These are phyloP conservation scores for Heterotis niloticus DNA, from an alignment of 2,113 vertebrate genomes.

Conservation along the genomic window DNA sequence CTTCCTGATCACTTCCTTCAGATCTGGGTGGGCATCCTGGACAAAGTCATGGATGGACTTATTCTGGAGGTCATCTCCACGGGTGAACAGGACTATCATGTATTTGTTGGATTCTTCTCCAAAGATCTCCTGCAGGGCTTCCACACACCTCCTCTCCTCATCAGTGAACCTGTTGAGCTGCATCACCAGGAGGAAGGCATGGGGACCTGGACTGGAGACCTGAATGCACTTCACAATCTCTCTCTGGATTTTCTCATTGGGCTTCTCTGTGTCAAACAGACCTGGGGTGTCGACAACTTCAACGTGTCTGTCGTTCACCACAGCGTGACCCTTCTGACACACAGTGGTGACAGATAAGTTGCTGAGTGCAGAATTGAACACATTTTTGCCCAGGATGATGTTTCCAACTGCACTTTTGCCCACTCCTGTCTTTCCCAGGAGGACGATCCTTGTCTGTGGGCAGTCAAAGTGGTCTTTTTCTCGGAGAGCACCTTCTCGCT, in stretches of 20 bases:
- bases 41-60: neutral
- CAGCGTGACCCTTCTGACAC: slow-evolving; percentile 15
- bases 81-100: slow-evolving; percentile 8
- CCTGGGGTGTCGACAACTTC: slow-evolving; percentile 34
- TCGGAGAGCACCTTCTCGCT: no score
- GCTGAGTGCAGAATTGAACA: slow-evolving; percentile 21
- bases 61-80: neutral
- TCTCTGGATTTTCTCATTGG: slow-evolving; percentile 9
- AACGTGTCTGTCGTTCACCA: slow-evolving; percentile 14
- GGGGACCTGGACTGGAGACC: slow-evolving; percentile 33
- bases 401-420: slow-evolving; percentile 26
- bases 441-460: slow-evolving; percentile 1
- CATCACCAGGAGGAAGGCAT: slow-evolving; percentile 37
- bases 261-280: slow-evolving; percentile 22
- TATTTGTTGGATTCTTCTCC: neutral
- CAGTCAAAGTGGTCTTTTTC: no score
- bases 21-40: neutral
- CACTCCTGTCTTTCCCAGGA: slow-evolving; percentile 30
- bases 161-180: slow-evolving; percentile 18
- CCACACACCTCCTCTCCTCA: slow-evolving; percentile 24
- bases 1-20: neutral
- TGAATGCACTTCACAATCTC: slow-evolving; percentile 30
- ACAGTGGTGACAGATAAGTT: slow-evolving; percentile 3
- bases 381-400: no score
- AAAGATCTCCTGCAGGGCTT: slow-evolving; percentile 21